These are phyloP conservation scores for Macrosteles quadrilineatus DNA, from an alignment of 1,140 invertebrate species.

Conservation along the genomic window DNA sequence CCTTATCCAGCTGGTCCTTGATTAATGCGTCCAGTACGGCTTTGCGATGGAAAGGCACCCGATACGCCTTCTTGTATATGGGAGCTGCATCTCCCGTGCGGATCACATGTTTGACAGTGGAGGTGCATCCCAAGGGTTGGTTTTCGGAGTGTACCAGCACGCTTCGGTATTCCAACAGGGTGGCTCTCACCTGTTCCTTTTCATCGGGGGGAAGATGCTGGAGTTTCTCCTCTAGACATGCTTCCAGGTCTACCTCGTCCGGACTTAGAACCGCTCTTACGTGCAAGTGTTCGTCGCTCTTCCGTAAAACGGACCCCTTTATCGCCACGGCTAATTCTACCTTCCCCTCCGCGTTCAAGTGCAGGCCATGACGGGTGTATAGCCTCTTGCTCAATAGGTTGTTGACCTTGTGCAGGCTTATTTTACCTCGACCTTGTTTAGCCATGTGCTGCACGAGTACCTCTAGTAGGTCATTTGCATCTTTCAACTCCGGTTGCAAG, in stretches of 20 bases:
- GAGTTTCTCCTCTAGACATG: not conserved
- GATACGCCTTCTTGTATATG: not conserved
- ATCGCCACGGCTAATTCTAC: not conserved
- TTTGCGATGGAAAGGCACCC: too few relatives aligned
- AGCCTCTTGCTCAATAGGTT: not conserved
- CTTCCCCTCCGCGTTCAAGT: not conserved
- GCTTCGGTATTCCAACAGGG: not conserved
- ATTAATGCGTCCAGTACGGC: not conserved
- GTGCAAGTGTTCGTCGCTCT: not conserved
- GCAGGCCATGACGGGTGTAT: not conserved
- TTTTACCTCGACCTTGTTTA: not conserved
- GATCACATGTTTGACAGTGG: not conserved
- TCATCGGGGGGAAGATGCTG: not conserved
- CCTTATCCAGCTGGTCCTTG: not conserved
- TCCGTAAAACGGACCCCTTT: not conserved
- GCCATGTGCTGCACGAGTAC: not conserved
- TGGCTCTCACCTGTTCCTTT: not conserved
- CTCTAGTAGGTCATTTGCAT: not conserved
- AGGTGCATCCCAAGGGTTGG: not conserved
- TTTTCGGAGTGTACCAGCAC: not conserved
- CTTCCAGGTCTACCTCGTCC: not conserved
- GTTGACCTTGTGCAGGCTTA: too few relatives aligned
- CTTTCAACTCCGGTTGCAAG: not conserved
- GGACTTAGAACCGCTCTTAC: not conserved
- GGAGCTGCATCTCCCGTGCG: not conserved